A percentile compares a stretch with the other conserved stretches of the same genome.
Conservation (phyloP, 2,888 invertebrate genomes). For the Notodonta dromedarius region DNA sequence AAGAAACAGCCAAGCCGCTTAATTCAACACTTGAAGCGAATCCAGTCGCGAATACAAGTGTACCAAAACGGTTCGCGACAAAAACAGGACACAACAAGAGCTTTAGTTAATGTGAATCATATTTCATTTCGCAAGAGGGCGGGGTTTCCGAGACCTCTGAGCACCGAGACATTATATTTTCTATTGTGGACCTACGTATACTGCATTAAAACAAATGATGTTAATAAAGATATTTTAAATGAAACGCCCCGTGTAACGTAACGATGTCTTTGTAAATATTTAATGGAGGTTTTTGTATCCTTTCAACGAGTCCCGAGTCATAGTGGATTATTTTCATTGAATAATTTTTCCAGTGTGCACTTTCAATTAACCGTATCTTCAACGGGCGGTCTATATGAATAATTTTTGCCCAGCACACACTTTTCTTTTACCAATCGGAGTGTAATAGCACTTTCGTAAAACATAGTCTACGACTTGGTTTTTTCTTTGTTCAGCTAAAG, state of each 20-base stretch:
- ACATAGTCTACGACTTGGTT: slow-evolving; percentile 7
- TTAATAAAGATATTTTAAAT: slow-evolving; percentile 56
- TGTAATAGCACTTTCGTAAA: slow-evolving; percentile 7
- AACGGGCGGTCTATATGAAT: slow-evolving; percentile 12
- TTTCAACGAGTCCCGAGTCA: slow-evolving; percentile 13
- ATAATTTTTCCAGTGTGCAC: slow-evolving; percentile 23
- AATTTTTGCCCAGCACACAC: slow-evolving; percentile 14
- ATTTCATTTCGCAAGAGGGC: slow-evolving; percentile 68
- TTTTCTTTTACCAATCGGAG: slow-evolving; percentile 12
- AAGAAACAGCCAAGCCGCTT: slow-evolving; percentile 46
- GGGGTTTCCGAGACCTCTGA: slow-evolving; percentile 62
- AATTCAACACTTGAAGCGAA: slow-evolving; percentile 57
- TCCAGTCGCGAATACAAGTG: slow-evolving; percentile 61
- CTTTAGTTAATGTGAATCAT: slow-evolving; percentile 75
- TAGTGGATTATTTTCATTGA: slow-evolving; percentile 16
- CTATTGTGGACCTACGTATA: slow-evolving; percentile 50
- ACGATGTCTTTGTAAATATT: slow-evolving; percentile 30
- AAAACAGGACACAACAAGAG: slow-evolving; percentile 74
- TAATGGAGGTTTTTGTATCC: slow-evolving; percentile 15
- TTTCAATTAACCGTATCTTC: slow-evolving; percentile 31
- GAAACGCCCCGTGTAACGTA: slow-evolving; percentile 29
- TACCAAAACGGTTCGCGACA: slow-evolving; percentile 61
- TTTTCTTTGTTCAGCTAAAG: slow-evolving; percentile 23
- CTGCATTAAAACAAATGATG: slow-evolving; percentile 60
- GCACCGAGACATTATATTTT: slow-evolving; percentile 54